A percentile compares a stretch with the other conserved stretches of the same genome.
These are phyloP conservation scores for Zalophus californianus DNA, from an alignment of 2,797 vertebrate species.

Conservation along the genomic window DNA sequence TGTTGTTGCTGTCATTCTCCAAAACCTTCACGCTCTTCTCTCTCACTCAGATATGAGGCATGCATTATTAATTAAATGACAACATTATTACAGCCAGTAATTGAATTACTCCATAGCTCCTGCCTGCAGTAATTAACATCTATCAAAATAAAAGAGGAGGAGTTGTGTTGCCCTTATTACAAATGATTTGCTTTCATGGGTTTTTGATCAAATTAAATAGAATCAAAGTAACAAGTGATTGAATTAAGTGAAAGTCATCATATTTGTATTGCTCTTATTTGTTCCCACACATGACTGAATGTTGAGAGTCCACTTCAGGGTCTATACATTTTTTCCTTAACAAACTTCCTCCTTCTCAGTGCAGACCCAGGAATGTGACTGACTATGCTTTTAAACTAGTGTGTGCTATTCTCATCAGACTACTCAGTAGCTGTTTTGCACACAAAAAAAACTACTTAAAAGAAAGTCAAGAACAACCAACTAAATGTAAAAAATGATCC, in stretches of 20 bases:
- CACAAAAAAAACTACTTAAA: slow-evolving; percentile 68
- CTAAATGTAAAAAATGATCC: slow-evolving; percentile 74
- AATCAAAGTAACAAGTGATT: slow-evolving; percentile 77
- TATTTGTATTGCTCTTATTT: slow-evolving; percentile 55
- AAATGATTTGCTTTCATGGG: slow-evolving; percentile 78
- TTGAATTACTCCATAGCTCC: slow-evolving; percentile 73
- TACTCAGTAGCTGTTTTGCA: slow-evolving; percentile 63
- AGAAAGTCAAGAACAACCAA: slow-evolving; percentile 67
- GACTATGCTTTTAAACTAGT: slow-evolving; percentile 53
- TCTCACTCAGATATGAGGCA: slow-evolving; percentile 67
- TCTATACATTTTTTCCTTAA: slow-evolving; percentile 48
- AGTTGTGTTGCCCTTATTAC: slow-evolving; percentile 69
- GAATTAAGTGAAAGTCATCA: slow-evolving; percentile 73
- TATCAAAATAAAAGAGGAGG: slow-evolving; percentile 83
- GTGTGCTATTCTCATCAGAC: slow-evolving; percentile 47
- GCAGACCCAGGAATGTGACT: slow-evolving; percentile 11
- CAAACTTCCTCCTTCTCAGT: slow-evolving; percentile 2
- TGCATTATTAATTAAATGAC: slow-evolving; percentile 83
- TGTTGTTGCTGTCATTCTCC: slow-evolving; percentile 67
- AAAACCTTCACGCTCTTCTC: slow-evolving; percentile 68
- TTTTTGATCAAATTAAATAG: slow-evolving; percentile 79
- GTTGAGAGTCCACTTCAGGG: neutral
- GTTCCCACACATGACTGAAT: slow-evolving; percentile 4
- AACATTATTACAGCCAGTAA: slow-evolving; percentile 82
- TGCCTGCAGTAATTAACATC: slow-evolving; percentile 82